Base-by-base conservation (phyloP, 2,888 invertebrate species). In the Oscheius onirici region DNA sequence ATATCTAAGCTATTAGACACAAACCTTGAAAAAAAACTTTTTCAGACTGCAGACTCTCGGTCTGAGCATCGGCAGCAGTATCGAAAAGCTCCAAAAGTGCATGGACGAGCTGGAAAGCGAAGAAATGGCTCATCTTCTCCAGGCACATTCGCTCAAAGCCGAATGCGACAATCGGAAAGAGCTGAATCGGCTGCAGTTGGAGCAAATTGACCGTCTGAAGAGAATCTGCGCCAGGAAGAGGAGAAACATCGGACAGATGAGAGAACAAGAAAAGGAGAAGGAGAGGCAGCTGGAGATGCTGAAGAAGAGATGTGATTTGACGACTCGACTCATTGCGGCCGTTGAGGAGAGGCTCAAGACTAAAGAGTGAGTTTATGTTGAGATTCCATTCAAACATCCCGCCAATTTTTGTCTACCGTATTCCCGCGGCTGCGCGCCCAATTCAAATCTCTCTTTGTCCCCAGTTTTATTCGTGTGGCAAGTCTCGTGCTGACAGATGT, bases 201-300 rank as follows among this genome's bases (percentile, higher is more conserved):
- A 26, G 28, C 24, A 51, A 28, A 40, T 52, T n/a, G 52, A 65
- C 13, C 11, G 17, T n/a, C 17, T 65, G 51, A 22, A 28, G 24
- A n/a, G 65, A 28, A 65, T 65, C 24, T 65, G 65, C 15, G 51
- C 51, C 11, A 24, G 26, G 52, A 65, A 65, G 34, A 26, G 65
- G 17, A 13, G 26, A 40, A 49, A 52, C 28, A 65, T 65, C 13
- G 51, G 34, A 24, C 17, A 65, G 20, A n/a, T 65, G 24, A 49
- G 49, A 24, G 20, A 52, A n/a, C 20, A 52, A 17, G 20, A 20
- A 8, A 3, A 51, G 8, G 20, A 40, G 11, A 34, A 65, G 65
- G 52, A 46, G 0, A 22, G 17, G 11, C 8, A 34, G 20, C 13
- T 34, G n/a, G 44, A 57, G 15, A 13, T 10, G 13, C 20, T 57